These are phyloP conservation scores for Malurus splendens DNA, from an alignment of 2,797 vertebrate genomes.

Conservation along the genomic window DNA sequence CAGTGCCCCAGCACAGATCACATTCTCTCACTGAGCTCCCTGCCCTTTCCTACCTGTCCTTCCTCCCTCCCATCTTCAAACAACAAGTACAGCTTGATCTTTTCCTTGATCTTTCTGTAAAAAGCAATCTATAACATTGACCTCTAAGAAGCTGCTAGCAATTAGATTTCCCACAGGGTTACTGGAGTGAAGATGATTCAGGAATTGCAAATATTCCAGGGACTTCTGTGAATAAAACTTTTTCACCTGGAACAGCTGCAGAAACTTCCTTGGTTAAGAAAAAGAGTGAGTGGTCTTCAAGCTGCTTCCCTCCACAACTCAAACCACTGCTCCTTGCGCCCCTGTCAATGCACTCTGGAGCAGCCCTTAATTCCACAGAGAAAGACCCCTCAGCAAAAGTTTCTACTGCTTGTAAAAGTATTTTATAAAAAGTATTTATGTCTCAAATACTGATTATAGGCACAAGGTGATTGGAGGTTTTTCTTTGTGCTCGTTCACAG, in stretches of 20 bases:
- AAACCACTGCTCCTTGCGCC: neutral
- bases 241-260: neutral
- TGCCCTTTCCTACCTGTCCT: constrained; percentile 47
- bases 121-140: constrained; percentile 58
- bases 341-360: neutral
- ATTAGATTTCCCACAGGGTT: constrained; percentile 38
- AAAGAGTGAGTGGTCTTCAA: neutral
- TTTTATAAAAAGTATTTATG: neutral
- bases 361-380: neutral
- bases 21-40: constrained; percentile 19
- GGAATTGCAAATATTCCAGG: neutral
- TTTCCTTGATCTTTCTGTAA: constrained; percentile 57
- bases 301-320: neutral
- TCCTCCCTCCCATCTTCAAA: constrained; percentile 1
- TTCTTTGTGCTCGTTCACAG: neutral
- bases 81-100: constrained; percentile 45
- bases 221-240: neutral
- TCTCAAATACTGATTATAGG: neutral
- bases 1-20: neutral
- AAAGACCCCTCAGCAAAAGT: neutral
- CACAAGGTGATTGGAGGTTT: neutral
- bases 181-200: neutral
- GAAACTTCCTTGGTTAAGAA: neutral
- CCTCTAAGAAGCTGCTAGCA: constrained; percentile 14
- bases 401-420: constrained; percentile 5